A percentile compares a stretch with the other conserved stretches of the same genome.
Evolutionary conservation across 1,140 invertebrate species (phyloP).

Genomic region (Procambarus clarkii): DNA sequence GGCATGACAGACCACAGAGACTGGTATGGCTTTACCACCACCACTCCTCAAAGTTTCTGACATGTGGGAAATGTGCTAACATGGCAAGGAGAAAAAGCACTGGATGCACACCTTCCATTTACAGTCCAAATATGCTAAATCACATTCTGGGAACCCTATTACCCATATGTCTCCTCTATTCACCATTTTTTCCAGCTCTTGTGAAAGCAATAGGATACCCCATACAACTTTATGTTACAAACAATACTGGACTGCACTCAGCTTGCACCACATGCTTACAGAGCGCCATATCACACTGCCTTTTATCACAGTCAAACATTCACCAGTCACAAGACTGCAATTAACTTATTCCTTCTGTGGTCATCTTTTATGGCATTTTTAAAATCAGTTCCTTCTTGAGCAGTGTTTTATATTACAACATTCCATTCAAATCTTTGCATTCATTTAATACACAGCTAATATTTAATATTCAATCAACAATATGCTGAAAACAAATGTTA

Average conservation of each 20-base stretch:
- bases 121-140: constrained; percentile 42
- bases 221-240: background rate
- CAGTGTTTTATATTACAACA: constrained; percentile 22
- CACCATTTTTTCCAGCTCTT: background rate
- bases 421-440: constrained; percentile 21
- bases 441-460: constrained; percentile 7
- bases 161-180: constrained; percentile 4
- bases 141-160: constrained; percentile 41
- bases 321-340: constrained; percentile 65
- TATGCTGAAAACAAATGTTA: constrained; percentile 12
- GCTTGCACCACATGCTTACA: constrained; percentile 64
- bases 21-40: constrained; percentile 11
- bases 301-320: constrained; percentile 66
- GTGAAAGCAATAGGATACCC: background rate
- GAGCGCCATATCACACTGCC: constrained; percentile 57
- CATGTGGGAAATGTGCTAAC: constrained; percentile 57
- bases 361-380: constrained; percentile 43
- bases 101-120: constrained; percentile 52
- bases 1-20: constrained; percentile 39
- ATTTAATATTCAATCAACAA: constrained; percentile 19
- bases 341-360: constrained; percentile 35
- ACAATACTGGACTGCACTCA: constrained; percentile 34
- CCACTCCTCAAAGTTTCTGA: constrained; percentile 25
- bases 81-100: constrained; percentile 67
- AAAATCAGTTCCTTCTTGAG: constrained; percentile 48